These are phyloP conservation scores for Musca domestica DNA, from an alignment of 1,140 invertebrate genomes.

Conservation along the genomic window DNA sequence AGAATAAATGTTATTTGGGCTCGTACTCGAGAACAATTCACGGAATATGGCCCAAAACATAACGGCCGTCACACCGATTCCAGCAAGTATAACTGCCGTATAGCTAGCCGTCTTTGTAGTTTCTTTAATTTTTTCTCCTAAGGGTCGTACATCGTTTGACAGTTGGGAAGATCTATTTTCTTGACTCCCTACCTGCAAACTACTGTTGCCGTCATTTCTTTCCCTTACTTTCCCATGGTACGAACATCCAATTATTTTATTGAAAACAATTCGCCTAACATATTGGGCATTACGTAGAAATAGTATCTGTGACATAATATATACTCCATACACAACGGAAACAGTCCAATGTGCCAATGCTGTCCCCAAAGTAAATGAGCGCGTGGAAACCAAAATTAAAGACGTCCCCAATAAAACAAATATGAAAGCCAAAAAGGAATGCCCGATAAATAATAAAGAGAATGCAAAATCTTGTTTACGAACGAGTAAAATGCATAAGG, in stretches of 20 bases:
- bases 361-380: too few species aligned
- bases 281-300: neutral
- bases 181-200: too few species aligned
- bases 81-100: slow-evolving; percentile 73
- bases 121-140: slow-evolving; percentile 78
- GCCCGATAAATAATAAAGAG: too few species aligned
- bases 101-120: slow-evolving; percentile 82
- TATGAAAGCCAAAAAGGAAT: too few species aligned
- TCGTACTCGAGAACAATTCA: slow-evolving; percentile 84
- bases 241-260: slow-evolving; percentile 5
- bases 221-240: neutral
- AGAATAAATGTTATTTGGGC: slow-evolving; percentile 80
- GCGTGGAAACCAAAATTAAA: too few species aligned
- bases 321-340: too few species aligned
- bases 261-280: too few species aligned
- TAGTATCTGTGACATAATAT: neutral
- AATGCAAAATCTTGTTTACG: too few species aligned
- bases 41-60: slow-evolving; percentile 80
- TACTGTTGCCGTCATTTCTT: too few species aligned
- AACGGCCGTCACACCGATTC: slow-evolving; percentile 72
- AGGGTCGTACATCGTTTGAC: slow-evolving; percentile 63
- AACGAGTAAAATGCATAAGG: too few species aligned
- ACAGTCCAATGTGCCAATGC: too few species aligned
- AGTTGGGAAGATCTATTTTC: slow-evolving; percentile 32
- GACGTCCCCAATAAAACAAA: too few species aligned